These are phyloP conservation scores for Halcyon senegalensis DNA, from an alignment of 2,113 vertebrate species.

Conservation along the genomic window DNA sequence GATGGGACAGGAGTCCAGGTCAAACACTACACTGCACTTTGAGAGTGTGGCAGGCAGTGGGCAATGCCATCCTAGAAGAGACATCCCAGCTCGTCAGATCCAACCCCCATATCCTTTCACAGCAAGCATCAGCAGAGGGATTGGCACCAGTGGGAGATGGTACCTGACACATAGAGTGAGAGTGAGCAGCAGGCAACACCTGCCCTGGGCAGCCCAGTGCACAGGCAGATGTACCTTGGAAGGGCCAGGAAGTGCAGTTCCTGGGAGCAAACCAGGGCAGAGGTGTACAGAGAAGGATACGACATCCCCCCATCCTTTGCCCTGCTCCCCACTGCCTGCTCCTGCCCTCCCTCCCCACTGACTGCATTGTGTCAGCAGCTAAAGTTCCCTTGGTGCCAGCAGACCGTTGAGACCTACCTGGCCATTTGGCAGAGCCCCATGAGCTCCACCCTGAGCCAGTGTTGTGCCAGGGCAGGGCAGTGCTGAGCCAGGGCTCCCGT, in stretches of 20 bases:
- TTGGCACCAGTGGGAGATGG: neutral
- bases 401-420: slow-evolving; percentile 48
- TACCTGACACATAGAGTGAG: neutral
- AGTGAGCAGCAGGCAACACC: neutral
- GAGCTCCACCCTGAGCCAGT: neutral
- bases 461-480: neutral
- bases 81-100: fast-evolving
- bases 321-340: neutral
- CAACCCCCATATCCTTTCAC: neutral
- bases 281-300: fast-evolving
- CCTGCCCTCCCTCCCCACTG: neutral
- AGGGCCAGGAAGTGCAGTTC: neutral
- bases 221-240: neutral
- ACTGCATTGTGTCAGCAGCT: neutral
- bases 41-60: neutral
- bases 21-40: neutral
- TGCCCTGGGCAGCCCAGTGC: neutral
- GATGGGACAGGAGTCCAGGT: neutral
- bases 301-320: neutral
- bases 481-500: neutral
- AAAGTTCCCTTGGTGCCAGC: neutral
- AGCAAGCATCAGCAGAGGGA: neutral
- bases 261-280: neutral
- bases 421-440: neutral
- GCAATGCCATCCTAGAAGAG: neutral